Base-by-base conservation (phyloP, 1,140 invertebrate species). In the Cecropterus lyciades region DNA sequence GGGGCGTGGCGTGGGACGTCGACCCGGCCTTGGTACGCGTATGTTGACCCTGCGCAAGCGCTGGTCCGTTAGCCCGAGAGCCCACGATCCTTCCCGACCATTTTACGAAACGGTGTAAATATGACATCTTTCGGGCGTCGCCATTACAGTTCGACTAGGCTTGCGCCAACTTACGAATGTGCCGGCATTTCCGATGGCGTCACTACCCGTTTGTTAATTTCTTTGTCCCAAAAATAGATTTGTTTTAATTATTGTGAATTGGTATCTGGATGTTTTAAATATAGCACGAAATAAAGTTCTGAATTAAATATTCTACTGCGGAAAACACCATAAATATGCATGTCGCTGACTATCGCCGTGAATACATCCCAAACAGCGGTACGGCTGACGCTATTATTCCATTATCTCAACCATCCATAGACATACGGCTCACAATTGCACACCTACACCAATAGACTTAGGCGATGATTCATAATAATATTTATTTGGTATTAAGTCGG, bases 31-130 rank as follows among this genome's bases (percentile, higher is more conserved):
- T 87, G 77, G 67, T 67, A 51, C 59, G 83, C 75, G 79, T 77
- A 49, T 80, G 74, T 87, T 89, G 85, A 89, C 84, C 85, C 84
- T 84, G 82, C 84, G 84, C 79, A 67, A 56, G 71, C 82, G 85
- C 73, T 70, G 57, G 59, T 71, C 86, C 79, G 75, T 82, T 80
- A 84, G 67, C 65, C 64, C 73, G 68, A 74, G 59, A 60, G 67
- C 67, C 59, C 67, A 70, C 70, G 67, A 76, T 74, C 69, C 66
- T 70, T 63, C 45, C 67, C 63, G 72, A 77, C 64, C 52, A 57
- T 64, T n/a, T 67, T 62, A 72, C 75, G 65, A 67, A 72, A 75
- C 63, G 27, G 45, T 57, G 27, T 60, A 33, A 45, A 59, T 27
- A 48, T 48, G 43, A 16, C 43, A 8, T 13, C 49, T 60, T 66